Evolutionary conservation across 2,797 vertebrate genomes (phyloP), one percentile per base, ranked within the genome.

Genomic region (Lophius americanus): DNA sequence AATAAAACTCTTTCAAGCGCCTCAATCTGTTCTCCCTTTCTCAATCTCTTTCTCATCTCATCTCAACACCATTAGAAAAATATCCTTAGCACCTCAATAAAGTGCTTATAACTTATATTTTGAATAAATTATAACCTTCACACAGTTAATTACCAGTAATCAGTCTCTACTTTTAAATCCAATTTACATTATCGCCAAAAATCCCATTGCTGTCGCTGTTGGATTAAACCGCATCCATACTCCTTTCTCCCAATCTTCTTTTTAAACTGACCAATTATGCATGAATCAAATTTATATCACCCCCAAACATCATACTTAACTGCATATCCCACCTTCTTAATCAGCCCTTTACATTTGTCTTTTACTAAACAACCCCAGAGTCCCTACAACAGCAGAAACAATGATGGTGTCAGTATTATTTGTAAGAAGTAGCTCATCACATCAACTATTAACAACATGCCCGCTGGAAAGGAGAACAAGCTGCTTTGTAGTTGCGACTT

Each of bases 391-490:
- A 71, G 70, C 63, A 61, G 35, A 79, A 78, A 76, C 60, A 76
- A 67, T 46, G 47, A 48, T 23, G 5, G 49, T 13, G 54, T 65
- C 56, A 36, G 61, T 71, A 69, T 76, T 82, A 60, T 75, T 78
- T 61, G 62, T 42, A 58, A 57, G 55, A 78, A 44, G 68, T 59
- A 53, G 46, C 8, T 5, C 56, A 56, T 76, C 39, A 37, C 66
- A 85, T 86, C 69, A 86, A 86, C 76, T 79, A 86, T 87, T 85
- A 72, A 84, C 59, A 54, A 35, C 61, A 7, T 39, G 61, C 70
- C 64, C 33, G 64, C 60, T 14, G 59, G 72, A 70, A 62, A 75
- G 54, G n/a, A 66, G 64, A 5, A 9, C 1, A 13, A 32, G 53
- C 42, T 5, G 9, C 80, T 79, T 83, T 85, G 73, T 73, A 73